Percentiles rank a stretch among this genome's conserved stretches.
phyloP scores from a whole-genome alignment of 2,797 vertebrate species.

The Novumbra hubbsi region DNA sequence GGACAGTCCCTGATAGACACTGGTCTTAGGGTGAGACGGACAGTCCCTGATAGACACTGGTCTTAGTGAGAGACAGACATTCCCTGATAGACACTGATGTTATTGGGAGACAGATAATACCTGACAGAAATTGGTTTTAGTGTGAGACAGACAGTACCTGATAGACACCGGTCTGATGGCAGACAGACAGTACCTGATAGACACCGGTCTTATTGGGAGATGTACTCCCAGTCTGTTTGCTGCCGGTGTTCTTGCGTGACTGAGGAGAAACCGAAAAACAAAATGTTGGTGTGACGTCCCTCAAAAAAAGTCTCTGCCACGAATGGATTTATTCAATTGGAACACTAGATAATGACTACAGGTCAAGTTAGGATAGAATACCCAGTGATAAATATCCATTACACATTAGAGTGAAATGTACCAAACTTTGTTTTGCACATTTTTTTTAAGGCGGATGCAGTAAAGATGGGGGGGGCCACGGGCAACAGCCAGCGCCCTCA shows the following conservation, averaged over 20 bases:
- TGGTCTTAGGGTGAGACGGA: no score
- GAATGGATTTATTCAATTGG: background rate
- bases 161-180: no score
- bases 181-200: conserved; percentile 31
- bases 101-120: conserved; percentile 31
- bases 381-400: background rate
- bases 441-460: no score
- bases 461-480: no score
- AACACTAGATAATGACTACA: background rate
- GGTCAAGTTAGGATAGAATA: background rate
- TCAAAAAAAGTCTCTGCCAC: background rate
- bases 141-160: conserved; percentile 10
- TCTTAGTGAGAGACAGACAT: background rate
- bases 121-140: no score
- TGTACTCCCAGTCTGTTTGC: conserved; percentile 32
- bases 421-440: no score
- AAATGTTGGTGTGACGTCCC: background rate
- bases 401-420: background rate
- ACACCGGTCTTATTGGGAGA: conserved; percentile 41
- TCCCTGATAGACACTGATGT: conserved; percentile 42
- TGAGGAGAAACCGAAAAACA: conserved; percentile 7
- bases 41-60: no score
- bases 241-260: conserved; percentile 26
- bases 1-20: no score
- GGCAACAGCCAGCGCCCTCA: no score